Evolutionary conservation across 1,140 invertebrate species (phyloP), one percentile per base, ranked within the genome.

Genomic region (Probaryconus sp.): DNA sequence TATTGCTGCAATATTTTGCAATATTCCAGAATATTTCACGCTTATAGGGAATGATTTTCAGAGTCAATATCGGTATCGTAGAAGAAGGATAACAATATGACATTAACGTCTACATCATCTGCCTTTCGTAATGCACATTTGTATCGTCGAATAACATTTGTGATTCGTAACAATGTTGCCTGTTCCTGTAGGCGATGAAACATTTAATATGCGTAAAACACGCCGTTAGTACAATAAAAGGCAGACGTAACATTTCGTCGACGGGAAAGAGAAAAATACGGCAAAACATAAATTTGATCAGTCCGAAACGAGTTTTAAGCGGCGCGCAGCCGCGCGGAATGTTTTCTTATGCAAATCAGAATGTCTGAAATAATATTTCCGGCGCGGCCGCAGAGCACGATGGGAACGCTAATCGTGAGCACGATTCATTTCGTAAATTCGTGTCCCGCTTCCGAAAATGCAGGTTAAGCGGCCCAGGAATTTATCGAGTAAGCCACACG

Each of bases 321-420:
- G n/a, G 14, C 18, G 18, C 21, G 26, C 10, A 9, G 7, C 5
- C 20, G 18, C 2, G 4, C 2, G 10, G 4, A 48, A 61, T 64
- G 43, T 51, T 50, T 64, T 51, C 58, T 64, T 64, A 64, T 64
- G 58, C 60, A 45, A 64, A 64, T 63, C 26, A 21, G n/a, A 53
- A 63, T 47, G 58, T 40, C 60, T 37, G 56, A 61, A 70, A 70
- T 43, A 55, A 63, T 56, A 61, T 61, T 33, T 42, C n/a, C 16
- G 21, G 31, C 13, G n/a, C 28, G 53, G 37, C 42, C 43, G 30
- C 33, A 40, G 24, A 13, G 18, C 53, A 61, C 38, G 55, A 55
- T 21, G 17, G 14, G 38, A 55, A 70, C 43, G 50, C 58, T 56
- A 64, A 58, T 71, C 58, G 68, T 28, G 51, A 48, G 68, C 16